Evolutionary conservation across 2,113 vertebrate genomes (phyloP), one percentile per base, ranked within the genome.

Genomic region (Saccopteryx leptura): DNA sequence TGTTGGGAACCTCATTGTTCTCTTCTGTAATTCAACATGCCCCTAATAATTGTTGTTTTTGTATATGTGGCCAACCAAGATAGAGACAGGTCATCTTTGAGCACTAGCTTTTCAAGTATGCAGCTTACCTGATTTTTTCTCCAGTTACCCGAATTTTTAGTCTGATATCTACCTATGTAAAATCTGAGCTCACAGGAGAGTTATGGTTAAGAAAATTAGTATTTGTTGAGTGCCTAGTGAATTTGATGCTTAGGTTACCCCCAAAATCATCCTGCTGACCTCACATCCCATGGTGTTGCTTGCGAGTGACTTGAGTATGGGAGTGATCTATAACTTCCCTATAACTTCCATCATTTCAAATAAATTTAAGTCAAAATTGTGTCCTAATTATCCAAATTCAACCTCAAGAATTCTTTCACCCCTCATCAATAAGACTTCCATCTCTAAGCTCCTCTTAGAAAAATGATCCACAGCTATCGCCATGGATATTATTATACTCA

Each of bases 281-380:
- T 33, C 66, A 31, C 3, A 52, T 86, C 54, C n/a, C 10, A 75
- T 3, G 18, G 9, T 31, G 14, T 2, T 74, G 9, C 7, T 24
- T 74, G 24, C 26, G 52, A 78, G 12, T 54, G 71, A 28, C 13
- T 82, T 91, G 28, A 79, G 46, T 12, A 39, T 19, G 39, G 13
- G 12, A 31, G 10, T 78, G 4, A 84, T 69, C 3, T 83, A 87
- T 84, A 65, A 83, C 13, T 95, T 74, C 23, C 11, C 58, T 65
- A 33, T 61, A 84, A 65, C 39, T 93, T 83, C 63, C 26, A 79
- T 89, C 17, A 54, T 78, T 89, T 94, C 23, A 83, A 94, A 63
- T 63, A 82, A 63, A 86, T 86, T 74, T 78, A 76, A 89, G 39
- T 83, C 63, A 88, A 91, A 72, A 21, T 1, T 10, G 12, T 65